A percentile compares a stretch with the other conserved stretches of the same genome.
Evolutionary conservation across 2,797 vertebrate species (phyloP).

Genomic region (Fratercula arctica): DNA sequence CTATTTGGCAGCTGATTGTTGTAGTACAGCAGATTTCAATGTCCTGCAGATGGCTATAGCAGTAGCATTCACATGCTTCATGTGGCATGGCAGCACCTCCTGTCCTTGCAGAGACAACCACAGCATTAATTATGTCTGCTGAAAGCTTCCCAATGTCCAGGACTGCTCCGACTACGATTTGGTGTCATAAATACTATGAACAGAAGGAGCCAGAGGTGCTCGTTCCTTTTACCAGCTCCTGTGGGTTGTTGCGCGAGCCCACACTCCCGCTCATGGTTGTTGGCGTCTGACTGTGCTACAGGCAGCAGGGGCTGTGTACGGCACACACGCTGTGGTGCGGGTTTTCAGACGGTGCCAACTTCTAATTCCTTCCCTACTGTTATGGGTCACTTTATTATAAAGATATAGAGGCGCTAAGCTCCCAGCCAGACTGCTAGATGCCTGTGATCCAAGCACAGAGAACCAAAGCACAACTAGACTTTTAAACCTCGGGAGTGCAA

Average conservation of each 20-base stretch:
- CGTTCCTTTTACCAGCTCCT: not conserved
- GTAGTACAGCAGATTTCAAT: not conserved
- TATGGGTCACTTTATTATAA: not conserved
- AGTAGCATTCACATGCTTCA: not conserved
- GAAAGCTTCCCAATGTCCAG: not conserved
- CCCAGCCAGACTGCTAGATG: not conserved
- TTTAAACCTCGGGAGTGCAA: not conserved
- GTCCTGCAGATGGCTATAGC: not conserved
- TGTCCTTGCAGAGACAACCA: not conserved
- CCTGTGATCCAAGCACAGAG: not conserved
- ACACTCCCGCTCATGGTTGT: not conserved
- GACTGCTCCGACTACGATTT: not conserved
- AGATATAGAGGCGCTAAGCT: not conserved
- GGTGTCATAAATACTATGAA: not conserved
- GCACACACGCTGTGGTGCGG: fast-evolving
- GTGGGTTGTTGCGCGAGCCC: not conserved
- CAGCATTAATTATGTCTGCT: not conserved
- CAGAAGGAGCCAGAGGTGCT: not conserved
- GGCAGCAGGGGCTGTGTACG: not conserved
- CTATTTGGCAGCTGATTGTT: not conserved
- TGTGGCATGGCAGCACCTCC: not conserved
- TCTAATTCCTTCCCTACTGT: not conserved
- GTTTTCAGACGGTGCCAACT: not conserved
- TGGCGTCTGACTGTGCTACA: not conserved
- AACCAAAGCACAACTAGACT: not conserved